Conservation (phyloP, 2,888 invertebrate genomes). For the Erebia palarica region DNA sequence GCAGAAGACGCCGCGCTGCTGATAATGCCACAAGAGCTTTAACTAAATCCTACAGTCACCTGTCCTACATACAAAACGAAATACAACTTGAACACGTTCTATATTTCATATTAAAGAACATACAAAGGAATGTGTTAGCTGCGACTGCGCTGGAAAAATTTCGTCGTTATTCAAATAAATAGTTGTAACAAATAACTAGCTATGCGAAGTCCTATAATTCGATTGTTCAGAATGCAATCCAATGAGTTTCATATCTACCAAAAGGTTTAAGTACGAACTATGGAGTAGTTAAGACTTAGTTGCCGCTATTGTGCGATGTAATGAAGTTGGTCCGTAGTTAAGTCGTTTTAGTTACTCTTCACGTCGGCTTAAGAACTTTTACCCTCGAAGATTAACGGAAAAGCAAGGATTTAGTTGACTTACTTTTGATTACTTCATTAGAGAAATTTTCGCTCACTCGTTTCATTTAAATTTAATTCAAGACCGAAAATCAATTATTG, state of each 20-base stretch:
- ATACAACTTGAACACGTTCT: no score
- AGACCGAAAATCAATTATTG: neutral
- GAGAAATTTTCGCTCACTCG: neutral
- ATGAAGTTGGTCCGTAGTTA: constrained; percentile 28
- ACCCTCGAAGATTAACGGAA: constrained; percentile 23
- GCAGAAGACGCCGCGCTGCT: no score
- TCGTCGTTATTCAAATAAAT: no score
- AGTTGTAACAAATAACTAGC: no score
- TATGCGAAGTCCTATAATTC: no score
- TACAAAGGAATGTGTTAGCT: no score
- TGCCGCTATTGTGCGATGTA: constrained; percentile 16
- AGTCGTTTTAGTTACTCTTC: constrained; percentile 28
- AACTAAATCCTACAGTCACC: no score
- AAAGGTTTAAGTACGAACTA: neutral
- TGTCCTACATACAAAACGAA: no score
- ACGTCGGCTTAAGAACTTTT: constrained; percentile 29
- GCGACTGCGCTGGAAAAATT: no score
- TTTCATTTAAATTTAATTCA: neutral
- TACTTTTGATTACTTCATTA: constrained; percentile 16
- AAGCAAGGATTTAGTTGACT: constrained; percentile 10
- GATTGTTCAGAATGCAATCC: no score
- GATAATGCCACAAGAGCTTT: no score
- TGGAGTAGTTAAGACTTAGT: neutral
- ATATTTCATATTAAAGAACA: no score
- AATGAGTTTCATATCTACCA: neutral